These are phyloP conservation scores for Andrena marginata DNA, from an alignment of 2,888 invertebrate species.

Conservation along the genomic window DNA sequence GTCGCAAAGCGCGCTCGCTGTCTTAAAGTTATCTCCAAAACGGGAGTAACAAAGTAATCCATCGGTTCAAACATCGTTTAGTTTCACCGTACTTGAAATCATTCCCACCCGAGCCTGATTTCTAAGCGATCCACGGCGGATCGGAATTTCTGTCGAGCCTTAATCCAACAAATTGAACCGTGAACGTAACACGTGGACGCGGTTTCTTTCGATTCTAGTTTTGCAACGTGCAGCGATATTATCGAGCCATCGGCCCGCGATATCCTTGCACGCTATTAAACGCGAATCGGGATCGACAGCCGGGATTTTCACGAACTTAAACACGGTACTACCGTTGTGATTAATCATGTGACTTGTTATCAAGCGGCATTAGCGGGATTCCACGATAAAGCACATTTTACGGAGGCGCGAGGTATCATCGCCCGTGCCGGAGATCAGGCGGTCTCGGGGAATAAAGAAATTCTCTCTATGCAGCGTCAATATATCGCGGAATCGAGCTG, in stretches of 20 bases:
- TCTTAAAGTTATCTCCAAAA: no score
- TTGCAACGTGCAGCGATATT: background rate
- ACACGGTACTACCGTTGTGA: background rate
- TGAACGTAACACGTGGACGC: background rate
- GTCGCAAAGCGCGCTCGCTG: no score
- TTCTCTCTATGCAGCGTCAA: conserved; percentile 30
- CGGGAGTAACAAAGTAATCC: no score
- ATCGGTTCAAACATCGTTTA: no score
- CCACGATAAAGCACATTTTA: conserved; percentile 36
- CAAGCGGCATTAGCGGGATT: conserved; percentile 17
- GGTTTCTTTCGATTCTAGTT: background rate
- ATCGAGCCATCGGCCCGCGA: background rate
- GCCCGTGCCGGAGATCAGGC: conserved; percentile 5
- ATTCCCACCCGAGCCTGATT: background rate
- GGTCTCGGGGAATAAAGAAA: conserved; percentile 32
- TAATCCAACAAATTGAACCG: background rate
- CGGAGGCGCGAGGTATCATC: no score
- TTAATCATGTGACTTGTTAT: conserved; percentile 55
- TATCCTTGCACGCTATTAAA: conserved; percentile 2
- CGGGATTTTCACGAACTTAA: conserved; percentile 1
- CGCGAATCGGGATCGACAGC: background rate
- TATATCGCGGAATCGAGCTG: conserved; percentile 24
- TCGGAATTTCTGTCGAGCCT: background rate
- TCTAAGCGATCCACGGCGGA: background rate
- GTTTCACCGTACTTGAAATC: background rate